Percentiles rank a stretch among this genome's conserved stretches.
Conservation (phyloP, 1,140 invertebrate genomes). For the Drosophila ficusphila region DNA sequence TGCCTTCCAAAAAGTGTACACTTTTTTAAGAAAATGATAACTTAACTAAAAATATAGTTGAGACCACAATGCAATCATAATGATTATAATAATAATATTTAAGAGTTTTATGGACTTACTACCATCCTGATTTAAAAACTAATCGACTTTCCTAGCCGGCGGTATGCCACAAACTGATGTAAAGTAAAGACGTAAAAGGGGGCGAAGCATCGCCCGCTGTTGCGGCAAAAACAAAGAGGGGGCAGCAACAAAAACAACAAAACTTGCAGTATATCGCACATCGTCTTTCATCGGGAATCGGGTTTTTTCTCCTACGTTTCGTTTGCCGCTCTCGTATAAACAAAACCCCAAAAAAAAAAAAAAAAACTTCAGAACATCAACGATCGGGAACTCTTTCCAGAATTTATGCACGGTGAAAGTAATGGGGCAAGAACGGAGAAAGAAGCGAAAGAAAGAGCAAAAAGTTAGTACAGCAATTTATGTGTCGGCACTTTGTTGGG, state of each 20-base stretch:
- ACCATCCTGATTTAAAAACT: slow-evolving; percentile 5
- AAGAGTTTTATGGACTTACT: too few relatives aligned
- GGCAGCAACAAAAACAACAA: slow-evolving; percentile 51
- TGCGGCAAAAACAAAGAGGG: slow-evolving; percentile 45
- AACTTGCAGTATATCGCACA: slow-evolving; percentile 25
- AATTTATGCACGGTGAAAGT: slow-evolving; percentile 74
- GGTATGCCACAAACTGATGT: slow-evolving; percentile 10
- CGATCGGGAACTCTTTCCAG: slow-evolving; percentile 42
- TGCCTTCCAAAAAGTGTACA: too few relatives aligned
- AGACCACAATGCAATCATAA: too few relatives aligned
- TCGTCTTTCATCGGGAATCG: slow-evolving; percentile 39
- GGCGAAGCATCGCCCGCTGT: slow-evolving; percentile 1
- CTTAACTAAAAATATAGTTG: too few relatives aligned
- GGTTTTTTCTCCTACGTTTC: slow-evolving; percentile 4
- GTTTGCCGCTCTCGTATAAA: slow-evolving; percentile 17
- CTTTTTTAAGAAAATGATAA: too few relatives aligned
- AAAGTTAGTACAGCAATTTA: slow-evolving; percentile 70
- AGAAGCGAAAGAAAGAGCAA: slow-evolving; percentile 19
- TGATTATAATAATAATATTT: too few relatives aligned
- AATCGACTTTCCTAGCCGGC: slow-evolving; percentile 12
- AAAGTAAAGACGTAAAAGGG: slow-evolving; percentile 35
- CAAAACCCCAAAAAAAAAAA: slow-evolving; percentile 8
- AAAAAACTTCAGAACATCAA: slow-evolving; percentile 9
- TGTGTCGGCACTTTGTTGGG: slow-evolving; percentile 37
- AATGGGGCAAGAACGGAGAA: slow-evolving; percentile 47